phyloP scores from a whole-genome alignment of 1,140 invertebrate species.

The honey bee (Apis mellifera) region DNA sequence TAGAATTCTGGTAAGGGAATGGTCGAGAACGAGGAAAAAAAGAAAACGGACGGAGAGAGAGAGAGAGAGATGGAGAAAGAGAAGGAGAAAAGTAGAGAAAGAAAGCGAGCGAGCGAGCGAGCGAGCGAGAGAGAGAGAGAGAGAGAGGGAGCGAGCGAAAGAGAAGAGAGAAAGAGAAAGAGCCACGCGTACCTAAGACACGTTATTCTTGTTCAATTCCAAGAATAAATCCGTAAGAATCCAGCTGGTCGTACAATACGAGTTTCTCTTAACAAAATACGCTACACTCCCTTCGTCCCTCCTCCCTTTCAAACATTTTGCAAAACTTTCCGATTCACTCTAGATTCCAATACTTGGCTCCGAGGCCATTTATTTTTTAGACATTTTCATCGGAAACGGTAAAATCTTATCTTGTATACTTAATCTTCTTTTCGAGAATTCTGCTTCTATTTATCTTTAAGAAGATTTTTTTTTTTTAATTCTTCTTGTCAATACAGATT shows the following conservation, averaged over 20 bases:
- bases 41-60: background rate
- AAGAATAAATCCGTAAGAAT: conserved; percentile 60
- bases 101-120: background rate
- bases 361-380: background rate
- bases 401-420: conserved; percentile 4
- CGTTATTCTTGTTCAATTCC: conserved; percentile 57
- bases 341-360: background rate
- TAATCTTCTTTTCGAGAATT: conserved; percentile 8
- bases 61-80: conserved; percentile 12
- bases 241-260: conserved; percentile 47
- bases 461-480: background rate
- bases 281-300: background rate
- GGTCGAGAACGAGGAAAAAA: background rate
- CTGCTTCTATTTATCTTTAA: background rate
- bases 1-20: conserved; percentile 11
- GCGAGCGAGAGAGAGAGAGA: background rate
- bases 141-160: background rate
- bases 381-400: background rate
- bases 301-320: background rate
- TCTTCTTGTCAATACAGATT: background rate
- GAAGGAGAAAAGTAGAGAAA: background rate
- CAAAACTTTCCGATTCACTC: conserved; percentile 8
- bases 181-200: conserved; percentile 49
- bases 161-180: background rate
- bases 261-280: conserved; percentile 52